Percentiles rank a stretch among this genome's conserved stretches.
Evolutionary conservation across 2,797 vertebrate genomes (phyloP).

Genomic region (Arnoldichthys spilopterus): DNA sequence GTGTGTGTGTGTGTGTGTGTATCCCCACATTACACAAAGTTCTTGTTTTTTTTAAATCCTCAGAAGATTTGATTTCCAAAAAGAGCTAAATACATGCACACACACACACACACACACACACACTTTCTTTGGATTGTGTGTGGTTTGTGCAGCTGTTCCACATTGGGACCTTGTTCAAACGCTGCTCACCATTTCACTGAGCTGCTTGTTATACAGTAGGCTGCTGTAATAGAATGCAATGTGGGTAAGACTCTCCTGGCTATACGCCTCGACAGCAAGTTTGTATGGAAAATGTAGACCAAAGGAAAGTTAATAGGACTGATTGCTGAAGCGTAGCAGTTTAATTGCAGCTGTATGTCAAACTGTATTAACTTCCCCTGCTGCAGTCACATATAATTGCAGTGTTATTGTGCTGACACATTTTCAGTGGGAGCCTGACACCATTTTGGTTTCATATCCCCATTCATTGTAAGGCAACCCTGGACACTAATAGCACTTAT

Average conservation of each 20-base stretch:
- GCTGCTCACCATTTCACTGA: background rate
- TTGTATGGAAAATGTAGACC: background rate
- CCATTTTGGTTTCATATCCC: conserved; percentile 2
- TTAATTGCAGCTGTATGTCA: background rate
- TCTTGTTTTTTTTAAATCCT: background rate
- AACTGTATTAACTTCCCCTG: background rate
- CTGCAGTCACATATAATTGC: background rate
- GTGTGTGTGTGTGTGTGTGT: too few relatives aligned
- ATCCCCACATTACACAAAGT: background rate
- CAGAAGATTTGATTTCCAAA: background rate
- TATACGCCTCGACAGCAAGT: conserved; percentile 7
- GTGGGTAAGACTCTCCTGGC: conserved; percentile 35
- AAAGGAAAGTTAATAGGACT: background rate
- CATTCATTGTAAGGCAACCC: background rate
- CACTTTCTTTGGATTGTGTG: conserved; percentile 8
- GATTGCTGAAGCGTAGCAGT: background rate
- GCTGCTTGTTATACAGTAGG: background rate
- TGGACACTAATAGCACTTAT: background rate
- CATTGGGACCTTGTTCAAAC: background rate
- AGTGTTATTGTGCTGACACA: background rate
- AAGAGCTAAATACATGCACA: background rate
- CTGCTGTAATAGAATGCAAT: conserved; percentile 5
- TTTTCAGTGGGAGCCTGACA: background rate
- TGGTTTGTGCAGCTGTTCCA: conserved; percentile 10
- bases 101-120: background rate